Base-by-base conservation (phyloP, 2,888 invertebrate genomes). In the Lasioglossum lativentre region DNA sequence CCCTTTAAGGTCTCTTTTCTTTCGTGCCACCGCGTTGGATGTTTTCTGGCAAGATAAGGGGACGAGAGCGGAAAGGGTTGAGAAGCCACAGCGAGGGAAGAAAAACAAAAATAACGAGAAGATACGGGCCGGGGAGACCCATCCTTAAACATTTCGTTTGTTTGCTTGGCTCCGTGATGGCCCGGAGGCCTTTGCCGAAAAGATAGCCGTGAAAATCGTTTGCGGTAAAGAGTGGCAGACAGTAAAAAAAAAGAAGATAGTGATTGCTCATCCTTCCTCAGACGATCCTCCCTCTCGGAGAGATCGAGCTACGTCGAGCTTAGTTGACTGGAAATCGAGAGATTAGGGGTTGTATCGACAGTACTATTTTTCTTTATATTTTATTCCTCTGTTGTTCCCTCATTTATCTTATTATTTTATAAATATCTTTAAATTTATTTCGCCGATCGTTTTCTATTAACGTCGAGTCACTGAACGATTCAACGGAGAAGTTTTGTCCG, bases 101-200 rank as follows among this genome's bases (percentile, higher is more conserved):
- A 34, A 38, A 23, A 38, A 56, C 1, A 75, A 74, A 85, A 80
- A 68, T 85, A 87, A 87, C 80, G 71, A 38, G 40, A 45, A 34
- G 68, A 34, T 19, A 34, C 34, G 23, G 10, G 6, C 8, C 23
- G 34, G 10, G 2, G 34, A 34, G 23, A 12, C 19, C 30, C 42
- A 10, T 12, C 77, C 66, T 78, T 77, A 78, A 81, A 83, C 81
- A 63, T 88, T 83, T 75, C 85, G 75, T 81, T 85, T 80, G 85
- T 83, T 88, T 82, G 84, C 40, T 59, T 27, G 70, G 66, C 84
- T 81, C 59, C 71, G 72, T 68, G 76, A 45, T 74, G 70, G 82
- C 80, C 80, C 19, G 34, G 14, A 52, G 85, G 40, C 74, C 1
- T 23, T 8, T 23, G 59, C 66, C 73, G 75, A 38, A 70, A 76